Percentiles rank a stretch among this genome's conserved stretches.
These are phyloP conservation scores for Muscicapa comitata DNA, from an alignment of 2,797 vertebrate species.

Conservation along the genomic window DNA sequence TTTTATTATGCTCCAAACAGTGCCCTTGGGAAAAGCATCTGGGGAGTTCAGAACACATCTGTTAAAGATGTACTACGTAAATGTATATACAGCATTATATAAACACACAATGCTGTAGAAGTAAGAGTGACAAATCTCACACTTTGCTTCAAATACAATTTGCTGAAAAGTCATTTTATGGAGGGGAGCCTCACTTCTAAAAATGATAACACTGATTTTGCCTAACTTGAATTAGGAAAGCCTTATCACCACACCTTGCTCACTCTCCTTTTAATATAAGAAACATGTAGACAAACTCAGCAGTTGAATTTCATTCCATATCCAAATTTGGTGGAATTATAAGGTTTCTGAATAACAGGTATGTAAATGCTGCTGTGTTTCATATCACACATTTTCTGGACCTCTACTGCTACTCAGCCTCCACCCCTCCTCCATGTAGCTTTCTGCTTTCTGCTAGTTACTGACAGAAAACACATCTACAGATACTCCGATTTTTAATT, in stretches of 20 bases:
- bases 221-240: not conserved
- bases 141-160: not conserved
- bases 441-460: slow-evolving; percentile 7
- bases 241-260: not conserved
- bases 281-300: not conserved
- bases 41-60: not conserved
- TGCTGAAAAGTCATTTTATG: not conserved
- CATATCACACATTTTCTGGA: slow-evolving; percentile 30
- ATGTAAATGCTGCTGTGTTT: slow-evolving; percentile 9
- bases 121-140: not conserved
- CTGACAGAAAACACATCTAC: slow-evolving; percentile 25
- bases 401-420: not conserved
- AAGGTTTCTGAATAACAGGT: slow-evolving; percentile 14
- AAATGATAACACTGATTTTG: not conserved
- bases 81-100: not conserved
- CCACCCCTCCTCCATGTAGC: slow-evolving; percentile 19
- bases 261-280: slow-evolving; percentile 13
- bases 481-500: slow-evolving; percentile 25
- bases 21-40: not conserved
- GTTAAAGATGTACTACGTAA: not conserved
- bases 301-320: not conserved
- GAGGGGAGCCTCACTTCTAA: not conserved
- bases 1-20: not conserved
- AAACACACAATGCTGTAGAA: not conserved
- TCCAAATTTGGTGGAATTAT: not conserved